Percentiles rank a stretch among this genome's conserved stretches.
phyloP scores from a whole-genome alignment of 2,113 vertebrate genomes.

The Ictalurus punctatus region DNA sequence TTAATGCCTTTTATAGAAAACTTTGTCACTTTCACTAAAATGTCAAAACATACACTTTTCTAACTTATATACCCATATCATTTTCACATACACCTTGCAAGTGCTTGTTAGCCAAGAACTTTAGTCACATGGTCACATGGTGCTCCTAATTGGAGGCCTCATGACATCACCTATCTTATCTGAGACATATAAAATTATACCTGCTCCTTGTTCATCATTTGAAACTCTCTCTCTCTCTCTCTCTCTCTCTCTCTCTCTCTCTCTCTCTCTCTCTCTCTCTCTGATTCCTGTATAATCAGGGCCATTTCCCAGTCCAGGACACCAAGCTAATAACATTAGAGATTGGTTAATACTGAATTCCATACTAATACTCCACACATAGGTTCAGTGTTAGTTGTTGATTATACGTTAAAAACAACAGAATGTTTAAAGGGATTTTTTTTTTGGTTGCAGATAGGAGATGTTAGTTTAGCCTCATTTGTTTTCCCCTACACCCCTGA shows the following conservation, averaged over 20 bases:
- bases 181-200: not conserved
- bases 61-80: not conserved
- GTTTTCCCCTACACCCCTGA: not conserved
- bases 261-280: not conserved
- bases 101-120: not conserved
- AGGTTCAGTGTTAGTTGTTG: not conserved
- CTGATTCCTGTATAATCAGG: not conserved
- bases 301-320: not conserved
- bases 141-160: not conserved
- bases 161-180: not conserved
- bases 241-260: not conserved
- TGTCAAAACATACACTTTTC: not conserved
- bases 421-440: not conserved
- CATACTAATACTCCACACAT: not conserved
- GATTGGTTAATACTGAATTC: not conserved
- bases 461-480: not conserved
- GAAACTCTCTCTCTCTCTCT: not conserved
- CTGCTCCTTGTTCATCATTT: not conserved
- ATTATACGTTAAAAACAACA: not conserved
- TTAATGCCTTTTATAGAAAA: slow-evolving; percentile 16
- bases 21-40: slow-evolving; percentile 11
- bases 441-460: not conserved
- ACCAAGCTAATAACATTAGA: not conserved
- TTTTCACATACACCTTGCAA: not conserved
- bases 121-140: not conserved